phyloP scores from a whole-genome alignment of 2,888 invertebrate genomes.

The Heliconius ethilla region DNA sequence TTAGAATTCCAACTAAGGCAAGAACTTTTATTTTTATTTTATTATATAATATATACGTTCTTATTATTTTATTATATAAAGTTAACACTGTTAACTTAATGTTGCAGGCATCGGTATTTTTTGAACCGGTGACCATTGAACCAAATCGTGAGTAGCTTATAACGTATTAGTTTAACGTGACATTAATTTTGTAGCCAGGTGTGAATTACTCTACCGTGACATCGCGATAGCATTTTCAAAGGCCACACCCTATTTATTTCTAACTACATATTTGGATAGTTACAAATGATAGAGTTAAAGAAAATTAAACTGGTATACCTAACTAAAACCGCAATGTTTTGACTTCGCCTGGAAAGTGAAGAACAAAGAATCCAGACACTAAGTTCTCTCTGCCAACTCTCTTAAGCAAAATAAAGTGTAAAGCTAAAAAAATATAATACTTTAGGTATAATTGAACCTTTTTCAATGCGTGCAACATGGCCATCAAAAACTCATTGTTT shows the following conservation, averaged over 20 bases:
- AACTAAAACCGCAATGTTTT: too few species aligned
- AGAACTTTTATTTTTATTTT: neutral
- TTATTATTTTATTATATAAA: neutral
- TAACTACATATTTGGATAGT: constrained; percentile 9
- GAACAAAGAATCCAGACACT: too few species aligned
- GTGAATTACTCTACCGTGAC: constrained; percentile 56
- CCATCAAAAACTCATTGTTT: constrained; percentile 31
- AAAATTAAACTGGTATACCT: neutral
- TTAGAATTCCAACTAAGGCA: constrained; percentile 4
- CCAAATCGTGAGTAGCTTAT: constrained; percentile 18
- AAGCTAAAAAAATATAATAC: neutral
- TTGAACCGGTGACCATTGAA: constrained; percentile 3
- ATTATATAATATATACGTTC: neutral
- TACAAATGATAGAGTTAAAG: constrained; percentile 1
- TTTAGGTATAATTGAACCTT: neutral
- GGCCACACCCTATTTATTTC: constrained; percentile 52
- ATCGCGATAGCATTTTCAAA: constrained; percentile 66
- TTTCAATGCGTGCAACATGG: constrained; percentile 9
- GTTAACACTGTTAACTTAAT: too few species aligned
- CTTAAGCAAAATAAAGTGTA: too few species aligned
- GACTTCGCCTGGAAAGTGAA: too few species aligned
- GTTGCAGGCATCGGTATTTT: neutral
- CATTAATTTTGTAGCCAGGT: constrained; percentile 54
- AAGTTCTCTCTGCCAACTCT: too few species aligned
- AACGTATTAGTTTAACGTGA: constrained; percentile 59